Evolutionary conservation across 2,113 vertebrate genomes (phyloP).

Genomic region (Cyprinodon tularosa): DNA sequence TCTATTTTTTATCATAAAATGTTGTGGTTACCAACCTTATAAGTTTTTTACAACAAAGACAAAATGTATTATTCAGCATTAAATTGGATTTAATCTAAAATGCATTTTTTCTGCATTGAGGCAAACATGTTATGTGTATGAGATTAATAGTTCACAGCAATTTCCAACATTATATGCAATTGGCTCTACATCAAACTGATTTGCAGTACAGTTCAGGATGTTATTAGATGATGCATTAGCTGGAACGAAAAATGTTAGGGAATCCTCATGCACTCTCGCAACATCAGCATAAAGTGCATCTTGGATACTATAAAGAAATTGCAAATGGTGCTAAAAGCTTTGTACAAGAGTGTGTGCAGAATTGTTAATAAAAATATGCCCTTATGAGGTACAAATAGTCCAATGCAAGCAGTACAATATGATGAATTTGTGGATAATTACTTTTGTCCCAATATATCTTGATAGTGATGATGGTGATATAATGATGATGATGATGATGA

Average conservation of each 20-base stretch:
- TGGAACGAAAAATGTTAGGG: background rate
- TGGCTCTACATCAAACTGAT: constrained; percentile 13
- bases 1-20: too few species aligned
- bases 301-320: constrained; percentile 12
- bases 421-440: background rate
- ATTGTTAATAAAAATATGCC: background rate
- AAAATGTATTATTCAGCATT: background rate
- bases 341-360: background rate
- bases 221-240: constrained; percentile 18
- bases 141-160: background rate
- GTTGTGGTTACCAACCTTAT: too few species aligned
- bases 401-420: background rate
- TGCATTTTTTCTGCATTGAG: background rate
- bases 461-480: too few species aligned
- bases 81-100: background rate
- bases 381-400: background rate
- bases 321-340: constrained; percentile 6
- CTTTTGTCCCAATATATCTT: background rate
- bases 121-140: background rate
- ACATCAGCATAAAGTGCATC: constrained; percentile 31
- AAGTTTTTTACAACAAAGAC: background rate
- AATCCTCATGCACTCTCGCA: constrained; percentile 14
- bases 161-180: constrained; percentile 2
- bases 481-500: too few species aligned
- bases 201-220: background rate